These are phyloP conservation scores for Ceratotherium simum DNA, from an alignment of 2,113 vertebrate species.

Conservation along the genomic window DNA sequence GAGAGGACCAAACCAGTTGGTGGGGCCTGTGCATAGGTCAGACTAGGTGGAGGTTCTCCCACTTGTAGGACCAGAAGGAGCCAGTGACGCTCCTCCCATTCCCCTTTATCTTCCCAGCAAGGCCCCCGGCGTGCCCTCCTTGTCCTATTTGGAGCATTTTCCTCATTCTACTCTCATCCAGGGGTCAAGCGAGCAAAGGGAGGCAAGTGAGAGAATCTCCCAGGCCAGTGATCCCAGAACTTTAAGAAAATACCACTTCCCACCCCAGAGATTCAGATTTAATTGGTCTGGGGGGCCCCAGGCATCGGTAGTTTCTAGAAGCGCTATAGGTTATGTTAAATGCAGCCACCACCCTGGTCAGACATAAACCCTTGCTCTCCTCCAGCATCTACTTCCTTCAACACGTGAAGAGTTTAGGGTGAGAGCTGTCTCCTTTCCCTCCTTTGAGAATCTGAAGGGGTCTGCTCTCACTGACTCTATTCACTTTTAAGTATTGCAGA, in stretches of 20 bases:
- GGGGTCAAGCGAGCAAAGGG: not conserved
- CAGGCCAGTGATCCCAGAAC: not conserved
- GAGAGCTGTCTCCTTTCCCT: not conserved
- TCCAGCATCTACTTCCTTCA: not conserved
- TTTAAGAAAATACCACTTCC: not conserved
- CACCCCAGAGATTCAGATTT: not conserved
- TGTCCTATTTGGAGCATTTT: not conserved
- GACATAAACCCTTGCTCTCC: not conserved
- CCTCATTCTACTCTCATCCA: not conserved
- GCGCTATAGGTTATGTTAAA: not conserved
- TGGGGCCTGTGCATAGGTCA: not conserved
- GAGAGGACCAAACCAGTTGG: not conserved
- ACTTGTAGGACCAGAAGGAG: not conserved
- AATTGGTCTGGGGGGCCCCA: not conserved
- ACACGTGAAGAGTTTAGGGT: rapidly evolving
- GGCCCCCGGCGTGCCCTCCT: not conserved
- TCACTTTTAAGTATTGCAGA: not conserved
- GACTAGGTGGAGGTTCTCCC: not conserved
- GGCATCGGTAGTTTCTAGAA: not conserved
- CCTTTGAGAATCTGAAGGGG: not conserved
- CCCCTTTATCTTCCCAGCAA: not conserved
- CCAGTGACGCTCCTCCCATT: not conserved
- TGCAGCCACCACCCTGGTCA: not conserved
- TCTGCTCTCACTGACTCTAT: not conserved
- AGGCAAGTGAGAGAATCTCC: not conserved